Base-by-base conservation (phyloP, 2,888 invertebrate species). In the Caenorhabditis sulstoni region DNA sequence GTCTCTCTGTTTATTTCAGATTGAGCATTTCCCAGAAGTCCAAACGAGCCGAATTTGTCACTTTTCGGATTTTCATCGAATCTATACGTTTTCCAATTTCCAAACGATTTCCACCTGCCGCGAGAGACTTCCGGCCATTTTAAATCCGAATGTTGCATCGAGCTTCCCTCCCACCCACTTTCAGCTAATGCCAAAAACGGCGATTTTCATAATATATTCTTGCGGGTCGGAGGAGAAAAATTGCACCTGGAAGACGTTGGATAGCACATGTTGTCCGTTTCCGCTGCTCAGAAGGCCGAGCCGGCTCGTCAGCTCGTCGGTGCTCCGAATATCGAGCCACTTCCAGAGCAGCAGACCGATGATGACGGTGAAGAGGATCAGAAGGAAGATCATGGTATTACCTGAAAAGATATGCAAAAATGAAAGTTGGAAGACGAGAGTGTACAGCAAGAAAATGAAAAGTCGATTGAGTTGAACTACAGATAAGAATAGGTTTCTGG, bases 161-260 rank as follows among this genome's bases (percentile, higher is more conserved):
- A 65, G n/a, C n/a, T n/a, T n/a, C 41, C 57, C 29, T 45, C n/a
- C n/a, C n/a, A 70, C 37, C 52, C 47, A 44, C 20, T n/a, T 47
- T 47, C 9, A 49, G 37, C n/a, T n/a, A 29, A 7, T 5, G 29
- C 29, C 29, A 7, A 29, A 29, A 29, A 7, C 29, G 29, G 29
- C 29, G 7, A 37, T 29, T n/a, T 41, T 41, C 14, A 14, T 11
- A 3, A 11, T 8, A 14, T 14, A 41, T 41, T 41, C 14, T n/a
- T n/a, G n/a, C n/a, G n/a, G n/a, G n/a, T n/a, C n/a, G 29, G 29
- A 7, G 29, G 7, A 29, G 29, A 45, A 18, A 29, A 50, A 22
- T 22, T 59, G 14, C 47, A 85, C 86, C 81, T 83, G 84, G 81
- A 86, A 86, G 14, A 81, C 50, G 55, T 86, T 86, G 14, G 85